Evolutionary conservation across 1,140 invertebrate species (phyloP), one percentile per base, ranked within the genome.

Genomic region (Drosophila gunungcola): DNA sequence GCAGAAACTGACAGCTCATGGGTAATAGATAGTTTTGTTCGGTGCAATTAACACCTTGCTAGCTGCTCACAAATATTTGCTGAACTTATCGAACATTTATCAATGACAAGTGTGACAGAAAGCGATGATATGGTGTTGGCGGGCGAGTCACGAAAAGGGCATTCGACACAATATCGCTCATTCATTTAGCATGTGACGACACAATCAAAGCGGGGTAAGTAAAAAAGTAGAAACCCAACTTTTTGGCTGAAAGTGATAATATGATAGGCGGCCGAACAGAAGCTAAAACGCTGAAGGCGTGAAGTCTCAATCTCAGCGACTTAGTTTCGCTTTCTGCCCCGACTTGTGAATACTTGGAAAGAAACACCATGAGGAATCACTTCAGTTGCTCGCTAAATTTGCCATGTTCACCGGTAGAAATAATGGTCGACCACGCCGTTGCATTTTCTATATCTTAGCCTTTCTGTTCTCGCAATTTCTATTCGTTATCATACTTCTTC

Each of bases 41-140:
- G 52, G 43, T 76, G 55, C 75, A 88, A 86, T 86, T 86, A 88
- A 82, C 83, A 86, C 82, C 70, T 83, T 57, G 67, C 55, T 51
- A 65, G 75, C 80, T 76, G 39, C 79, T 46, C 58, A 88, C 83
- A 88, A 86, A 86, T 86, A 86, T 88, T 86, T 86, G 75, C 75
- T 43, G 72, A 69, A 82, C 82, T 88, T 86, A 88, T 86, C 82
- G 74, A 68, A 41, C 41, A 72, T 69, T 86, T 86, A 88, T 86
- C 82, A 88, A 68, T 73, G 65, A 82, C 78, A 81, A 75, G 52
- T 81, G 76, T 67, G 78, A 86, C 38, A 75, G 42, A 69, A 54
- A 13, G 38, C 52, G 58, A 38, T 13, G 51, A 64, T 55, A 58
- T 39, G 55, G 16, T 10, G 55, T n/a, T 10, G 12, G 1, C 7